Conservation (phyloP, 1,140 invertebrate genomes). For the Pseudomyrmex dendroicus region DNA sequence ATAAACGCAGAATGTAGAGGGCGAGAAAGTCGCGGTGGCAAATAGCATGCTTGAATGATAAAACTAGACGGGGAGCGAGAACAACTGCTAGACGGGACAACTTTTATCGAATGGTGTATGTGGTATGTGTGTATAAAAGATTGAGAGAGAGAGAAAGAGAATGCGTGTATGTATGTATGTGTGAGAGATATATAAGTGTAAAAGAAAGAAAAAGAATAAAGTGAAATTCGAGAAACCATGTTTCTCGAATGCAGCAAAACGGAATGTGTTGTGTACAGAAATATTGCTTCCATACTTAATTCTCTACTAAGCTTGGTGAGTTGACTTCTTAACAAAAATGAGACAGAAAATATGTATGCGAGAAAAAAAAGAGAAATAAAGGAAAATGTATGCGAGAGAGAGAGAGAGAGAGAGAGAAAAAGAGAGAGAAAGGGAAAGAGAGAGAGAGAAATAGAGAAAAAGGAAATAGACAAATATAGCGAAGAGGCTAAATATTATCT, state of each 20-base stretch:
- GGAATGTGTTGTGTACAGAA: slow-evolving; percentile 67
- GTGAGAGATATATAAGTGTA: slow-evolving; percentile 9
- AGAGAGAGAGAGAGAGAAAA: slow-evolving; percentile 1
- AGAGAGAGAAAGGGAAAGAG: slow-evolving; percentile 54
- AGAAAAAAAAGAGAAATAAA: slow-evolving; percentile 58
- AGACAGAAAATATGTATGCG: slow-evolving; percentile 52
- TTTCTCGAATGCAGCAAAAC: slow-evolving; percentile 57
- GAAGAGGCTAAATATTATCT: slow-evolving; percentile 84
- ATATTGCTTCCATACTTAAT: slow-evolving; percentile 74
- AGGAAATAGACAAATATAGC: slow-evolving; percentile 71
- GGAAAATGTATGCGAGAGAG: slow-evolving; percentile 16
- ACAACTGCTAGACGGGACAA: slow-evolving; percentile 59
- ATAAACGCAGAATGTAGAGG: slow-evolving; percentile 24
- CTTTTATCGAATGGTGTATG: slow-evolving; percentile 70
- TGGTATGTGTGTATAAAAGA: slow-evolving; percentile 28
- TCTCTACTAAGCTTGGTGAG: slow-evolving; percentile 71
- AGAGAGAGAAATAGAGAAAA: slow-evolving; percentile 51
- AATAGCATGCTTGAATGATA: slow-evolving; percentile 69
- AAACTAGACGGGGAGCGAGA: slow-evolving; percentile 58
- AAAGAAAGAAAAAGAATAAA: slow-evolving; percentile 35
- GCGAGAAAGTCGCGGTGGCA: slow-evolving; percentile 65
- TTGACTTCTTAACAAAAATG: slow-evolving; percentile 68
- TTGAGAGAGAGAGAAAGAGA: background rate
- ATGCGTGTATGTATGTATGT: too few species aligned
- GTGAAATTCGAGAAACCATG: slow-evolving; percentile 47